phyloP scores from a whole-genome alignment of 1,140 invertebrate genomes.

The Calycopis cecrops region DNA sequence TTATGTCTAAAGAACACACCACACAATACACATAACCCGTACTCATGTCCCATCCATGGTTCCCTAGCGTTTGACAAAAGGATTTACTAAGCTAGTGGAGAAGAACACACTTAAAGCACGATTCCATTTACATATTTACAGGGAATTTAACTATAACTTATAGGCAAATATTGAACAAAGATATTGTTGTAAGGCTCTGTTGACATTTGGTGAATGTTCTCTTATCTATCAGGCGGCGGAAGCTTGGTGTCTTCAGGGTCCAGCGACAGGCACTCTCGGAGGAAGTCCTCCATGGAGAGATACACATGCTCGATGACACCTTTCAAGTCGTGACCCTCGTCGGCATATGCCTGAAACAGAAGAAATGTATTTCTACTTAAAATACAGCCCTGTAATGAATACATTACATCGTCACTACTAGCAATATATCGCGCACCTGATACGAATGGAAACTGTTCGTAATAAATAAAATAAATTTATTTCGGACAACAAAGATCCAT shows the following conservation, averaged over 20 bases:
- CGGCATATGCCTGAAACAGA: constrained; percentile 84
- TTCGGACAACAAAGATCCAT: no score
- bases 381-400: no score
- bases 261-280: constrained; percentile 88
- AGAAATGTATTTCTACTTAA: constrained; percentile 10
- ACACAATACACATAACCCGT: constrained; percentile 7
- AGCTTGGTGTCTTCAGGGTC: constrained; percentile 81
- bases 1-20: constrained; percentile 5
- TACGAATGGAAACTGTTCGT: no score
- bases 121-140: constrained; percentile 72
- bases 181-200: constrained; percentile 18
- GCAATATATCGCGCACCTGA: no score
- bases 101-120: constrained; percentile 70
- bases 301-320: constrained; percentile 90
- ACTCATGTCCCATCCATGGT: constrained; percentile 16
- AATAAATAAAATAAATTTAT: no score
- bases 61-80: constrained; percentile 32
- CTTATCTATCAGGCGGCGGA: constrained; percentile 73
- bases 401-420: no score
- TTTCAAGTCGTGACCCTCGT: constrained; percentile 85
- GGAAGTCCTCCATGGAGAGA: constrained; percentile 89
- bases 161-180: constrained; percentile 15
- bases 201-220: constrained; percentile 14
- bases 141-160: constrained; percentile 13
- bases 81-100: constrained; percentile 34